Evolutionary conservation across 2,797 vertebrate species (phyloP).

Genomic region (Gadopsis marmoratus): DNA sequence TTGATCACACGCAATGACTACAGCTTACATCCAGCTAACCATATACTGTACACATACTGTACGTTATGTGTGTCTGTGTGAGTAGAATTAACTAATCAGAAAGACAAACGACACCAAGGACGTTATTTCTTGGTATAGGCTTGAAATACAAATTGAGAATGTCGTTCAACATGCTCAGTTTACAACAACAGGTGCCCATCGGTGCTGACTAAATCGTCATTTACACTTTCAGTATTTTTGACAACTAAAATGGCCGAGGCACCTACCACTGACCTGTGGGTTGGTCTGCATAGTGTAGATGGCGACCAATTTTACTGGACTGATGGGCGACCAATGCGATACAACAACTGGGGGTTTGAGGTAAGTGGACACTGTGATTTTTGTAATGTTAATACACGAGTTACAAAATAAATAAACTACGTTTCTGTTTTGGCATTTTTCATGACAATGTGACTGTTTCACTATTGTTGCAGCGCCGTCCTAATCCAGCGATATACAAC

Average conservation of each 20-base stretch:
- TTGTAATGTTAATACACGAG: background rate
- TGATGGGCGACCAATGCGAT: slow-evolving; percentile 25
- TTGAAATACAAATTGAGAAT: too few species aligned
- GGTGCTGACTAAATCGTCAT: too few species aligned
- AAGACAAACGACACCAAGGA: too few species aligned
- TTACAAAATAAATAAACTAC: background rate
- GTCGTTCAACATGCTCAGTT: too few species aligned
- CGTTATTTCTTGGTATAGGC: too few species aligned
- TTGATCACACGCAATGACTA: too few species aligned
- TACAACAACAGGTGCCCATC: background rate
- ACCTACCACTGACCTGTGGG: slow-evolving; percentile 39
- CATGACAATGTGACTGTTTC: background rate
- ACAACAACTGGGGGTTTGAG: accelerated
- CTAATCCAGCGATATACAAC: accelerated
- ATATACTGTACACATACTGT: too few species aligned
- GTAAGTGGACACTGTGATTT: slow-evolving; percentile 4
- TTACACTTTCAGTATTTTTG: slow-evolving; percentile 44
- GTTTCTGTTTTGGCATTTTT: background rate
- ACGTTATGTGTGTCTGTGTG: too few species aligned
- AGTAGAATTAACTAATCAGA: too few species aligned
- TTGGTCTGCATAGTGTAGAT: background rate
- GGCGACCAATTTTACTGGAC: background rate
- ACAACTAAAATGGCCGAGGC: background rate
- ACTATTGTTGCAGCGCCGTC: accelerated
- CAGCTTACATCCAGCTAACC: too few species aligned